Base-by-base conservation (phyloP, 1,140 invertebrate species). In the Ostrea edulis region DNA sequence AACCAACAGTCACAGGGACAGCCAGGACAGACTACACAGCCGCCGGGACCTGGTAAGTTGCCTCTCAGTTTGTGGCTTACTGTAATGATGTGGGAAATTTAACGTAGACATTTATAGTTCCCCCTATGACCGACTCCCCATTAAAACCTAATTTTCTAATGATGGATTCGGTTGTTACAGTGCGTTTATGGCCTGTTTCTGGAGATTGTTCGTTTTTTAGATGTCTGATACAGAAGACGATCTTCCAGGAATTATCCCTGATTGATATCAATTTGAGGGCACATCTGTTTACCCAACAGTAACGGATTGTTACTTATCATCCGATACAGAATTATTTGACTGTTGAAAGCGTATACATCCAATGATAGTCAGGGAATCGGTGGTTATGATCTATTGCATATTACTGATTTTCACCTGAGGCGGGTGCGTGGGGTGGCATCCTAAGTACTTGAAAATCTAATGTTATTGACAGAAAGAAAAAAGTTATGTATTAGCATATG, bases 1-100 rank as follows among this genome's bases (percentile, higher is more conserved):
- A 84, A 84, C 62, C 65, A 88, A 68, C 77, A 82, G 82, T 86
- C 85, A 87, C 65, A 65, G 12, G 86, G 86, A 54, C 85, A 87
- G 53, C 17, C 58, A 20, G 62, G 53, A 44, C 86, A 71, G 65
- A 44, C 35, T 14, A n/a, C 83, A 14, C 77, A 82, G 54, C 55
- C 25, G 54, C 58, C 53, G 3, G 65, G 58, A 52, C 44, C 82
- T 22, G 82, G 82, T 83, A 83, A 83, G 82, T 83, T 22, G 17
- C 2, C 14, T n/a, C 29, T 54, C 11, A 11, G 52, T 22, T 29
- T 54, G 17, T 83, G 44, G 5, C 5, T 44, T 44, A 44, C 22
- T 83, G 20, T 51, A 54, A 53, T 83, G 83, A 85, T n/a, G 25
- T 83, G 83, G 53, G 52, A n/a, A 58, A 85, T 85, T 85, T 25